Evolutionary conservation across 2,797 vertebrate species (phyloP).

Genomic region (Argyrosomus regius): DNA sequence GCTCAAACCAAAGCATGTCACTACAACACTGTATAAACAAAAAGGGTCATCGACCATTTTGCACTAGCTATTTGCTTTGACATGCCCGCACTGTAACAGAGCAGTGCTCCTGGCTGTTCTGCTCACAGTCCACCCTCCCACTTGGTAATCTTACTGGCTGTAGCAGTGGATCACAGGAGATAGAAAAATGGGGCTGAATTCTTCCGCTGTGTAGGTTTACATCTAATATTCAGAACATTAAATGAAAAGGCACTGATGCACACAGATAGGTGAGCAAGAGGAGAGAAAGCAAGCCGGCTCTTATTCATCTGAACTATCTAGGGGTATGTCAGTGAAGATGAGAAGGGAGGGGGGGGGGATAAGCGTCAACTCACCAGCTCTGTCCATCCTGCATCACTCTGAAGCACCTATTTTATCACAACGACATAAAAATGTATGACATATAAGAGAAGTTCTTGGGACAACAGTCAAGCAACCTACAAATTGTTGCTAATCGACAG

Average conservation of each 20-base stretch:
- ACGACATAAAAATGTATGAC: conserved; percentile 79
- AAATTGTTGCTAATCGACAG: conserved; percentile 24
- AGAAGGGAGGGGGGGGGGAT: conserved; percentile 54
- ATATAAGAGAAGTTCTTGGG: conserved; percentile 59
- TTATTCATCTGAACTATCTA: conserved; percentile 64
- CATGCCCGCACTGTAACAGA: conserved; percentile 28
- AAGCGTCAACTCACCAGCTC: conserved; percentile 82
- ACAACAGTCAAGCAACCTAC: conserved; percentile 35
- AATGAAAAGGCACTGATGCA: conserved; percentile 46
- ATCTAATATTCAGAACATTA: conserved; percentile 52
- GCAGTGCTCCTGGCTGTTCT: conserved; percentile 22
- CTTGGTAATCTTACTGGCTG: conserved; percentile 15
- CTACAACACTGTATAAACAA: conserved; percentile 24
- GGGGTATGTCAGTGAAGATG: conserved; percentile 72
- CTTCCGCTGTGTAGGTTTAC: conserved; percentile 31
- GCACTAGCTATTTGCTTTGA: conserved; percentile 43
- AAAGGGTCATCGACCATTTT: conserved; percentile 47
- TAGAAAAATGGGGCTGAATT: conserved; percentile 13
- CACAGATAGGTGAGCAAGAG: conserved; percentile 50
- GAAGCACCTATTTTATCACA: conserved; percentile 83
- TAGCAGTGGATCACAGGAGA: conserved; percentile 24
- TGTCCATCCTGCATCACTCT: conserved; percentile 82
- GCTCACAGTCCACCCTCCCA: conserved; percentile 29
- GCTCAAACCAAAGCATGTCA: conserved; percentile 32
- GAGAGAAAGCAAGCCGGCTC: conserved; percentile 67